phyloP scores from a whole-genome alignment of 2,888 invertebrate species.

The Drosophila longiperda region DNA sequence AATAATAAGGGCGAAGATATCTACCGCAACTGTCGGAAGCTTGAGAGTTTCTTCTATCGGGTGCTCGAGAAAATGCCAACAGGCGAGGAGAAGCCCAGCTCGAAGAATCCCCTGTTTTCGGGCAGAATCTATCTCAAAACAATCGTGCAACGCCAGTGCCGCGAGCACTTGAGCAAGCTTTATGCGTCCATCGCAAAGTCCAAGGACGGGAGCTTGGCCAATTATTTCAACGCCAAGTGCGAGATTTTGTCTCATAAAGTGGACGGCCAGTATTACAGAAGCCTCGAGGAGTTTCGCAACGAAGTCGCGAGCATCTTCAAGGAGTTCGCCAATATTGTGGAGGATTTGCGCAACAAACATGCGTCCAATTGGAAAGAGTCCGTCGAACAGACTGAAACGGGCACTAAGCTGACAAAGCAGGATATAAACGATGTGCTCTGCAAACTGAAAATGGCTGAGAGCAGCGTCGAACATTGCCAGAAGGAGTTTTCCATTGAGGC shows the following conservation, averaged over 20 bases:
- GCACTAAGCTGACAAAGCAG: background rate
- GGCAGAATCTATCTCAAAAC: conserved; percentile 14
- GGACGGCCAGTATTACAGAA: conserved; percentile 17
- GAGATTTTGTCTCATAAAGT: conserved; percentile 23
- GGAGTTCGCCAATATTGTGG: conserved; percentile 19
- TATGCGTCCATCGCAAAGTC: conserved; percentile 5
- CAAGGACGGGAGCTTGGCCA: conserved; percentile 15
- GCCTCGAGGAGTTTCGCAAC: conserved; percentile 40
- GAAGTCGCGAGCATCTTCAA: conserved; percentile 36
- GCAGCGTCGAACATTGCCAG: conserved; percentile 13
- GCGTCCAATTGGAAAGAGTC: background rate
- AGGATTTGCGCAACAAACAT: background rate
- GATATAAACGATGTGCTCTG: background rate
- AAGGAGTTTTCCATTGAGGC: background rate
- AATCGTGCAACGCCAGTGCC: conserved; percentile 31
- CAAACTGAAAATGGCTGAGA: background rate
- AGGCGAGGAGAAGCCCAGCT: conserved; percentile 44
- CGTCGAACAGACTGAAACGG: background rate
- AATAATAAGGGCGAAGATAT: conserved; percentile 23
- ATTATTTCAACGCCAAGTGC: conserved; percentile 31
- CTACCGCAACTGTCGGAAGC: conserved; percentile 35
- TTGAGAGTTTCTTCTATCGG: conserved; percentile 42
- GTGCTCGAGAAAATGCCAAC: conserved; percentile 41
- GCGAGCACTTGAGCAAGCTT: conserved; percentile 20
- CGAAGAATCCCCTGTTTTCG: conserved; percentile 30